phyloP scores from a whole-genome alignment of 2,888 invertebrate genomes.

The Ornithoptera priamus region DNA sequence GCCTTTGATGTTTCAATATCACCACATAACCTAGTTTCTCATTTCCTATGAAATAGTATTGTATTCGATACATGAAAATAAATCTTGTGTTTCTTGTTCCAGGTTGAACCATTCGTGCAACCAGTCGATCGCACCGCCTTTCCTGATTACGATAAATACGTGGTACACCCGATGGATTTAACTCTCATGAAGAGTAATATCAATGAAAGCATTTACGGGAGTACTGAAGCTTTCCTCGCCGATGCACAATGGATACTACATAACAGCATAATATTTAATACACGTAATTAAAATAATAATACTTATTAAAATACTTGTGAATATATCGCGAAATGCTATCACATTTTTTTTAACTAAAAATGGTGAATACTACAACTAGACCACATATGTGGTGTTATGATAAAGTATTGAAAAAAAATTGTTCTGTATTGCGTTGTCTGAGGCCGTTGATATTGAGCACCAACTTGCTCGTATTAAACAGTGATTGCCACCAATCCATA shows the following conservation, averaged over 20 bases:
- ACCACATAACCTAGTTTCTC: too few relatives aligned
- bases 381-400: too few relatives aligned
- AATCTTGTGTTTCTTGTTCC: slow-evolving; percentile 35
- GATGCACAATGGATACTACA: slow-evolving; percentile 97
- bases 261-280: slow-evolving; percentile 94
- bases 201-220: slow-evolving; percentile 86
- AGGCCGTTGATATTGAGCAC: too few relatives aligned
- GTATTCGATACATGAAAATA: background rate
- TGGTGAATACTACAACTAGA: too few relatives aligned
- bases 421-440: too few relatives aligned
- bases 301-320: too few relatives aligned
- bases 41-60: background rate
- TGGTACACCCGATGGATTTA: slow-evolving; percentile 94
- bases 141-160: slow-evolving; percentile 89
- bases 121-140: slow-evolving; percentile 86
- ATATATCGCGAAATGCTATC: too few relatives aligned
- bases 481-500: too few relatives aligned
- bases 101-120: slow-evolving; percentile 89
- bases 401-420: too few relatives aligned
- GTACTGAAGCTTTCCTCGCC: slow-evolving; percentile 92
- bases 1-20: too few relatives aligned
- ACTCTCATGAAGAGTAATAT: slow-evolving; percentile 88
- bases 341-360: too few relatives aligned
- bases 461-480: too few relatives aligned
- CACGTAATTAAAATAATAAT: slow-evolving; percentile 81